Base-by-base conservation (phyloP, 2,888 invertebrate species). In the Cylloceria caligata region DNA sequence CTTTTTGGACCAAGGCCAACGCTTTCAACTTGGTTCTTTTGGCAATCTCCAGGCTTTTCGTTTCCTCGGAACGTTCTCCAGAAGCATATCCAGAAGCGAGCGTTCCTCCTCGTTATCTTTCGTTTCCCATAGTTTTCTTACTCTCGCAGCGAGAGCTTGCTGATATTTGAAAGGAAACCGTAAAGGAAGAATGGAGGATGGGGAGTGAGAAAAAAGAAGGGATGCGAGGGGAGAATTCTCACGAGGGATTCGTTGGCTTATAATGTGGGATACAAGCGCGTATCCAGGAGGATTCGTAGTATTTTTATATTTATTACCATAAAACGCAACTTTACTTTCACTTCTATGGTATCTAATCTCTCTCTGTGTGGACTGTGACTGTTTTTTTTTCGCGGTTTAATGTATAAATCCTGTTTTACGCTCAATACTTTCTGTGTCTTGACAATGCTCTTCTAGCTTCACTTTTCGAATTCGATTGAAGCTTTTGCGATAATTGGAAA, bases 71-170 rank as follows among this genome's bases (percentile, higher is more conserved):
- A 36, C 42, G 21, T 52, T n/a, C 27, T 62, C 21, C 30, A 30
- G 36, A 42, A 21, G 72, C 57, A 55, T 49, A 57, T 39, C 39
- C 57, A 1, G 39, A 68, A 68, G 60, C 67, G 45, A 83, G 62
- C 34, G 65, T 71, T 75, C 75, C 65, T 76, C 42, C 49, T 68
- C 68, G 60, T 76, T 69, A 80, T 72, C 80, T 67, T 60, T 68
- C 68, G 67, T 47, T 73, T 60, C 21, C 65, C 62, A 30, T 72
- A 47, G 45, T 72, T 72, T 68, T 72, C 72, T 55, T 75, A 27
- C 60, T 52, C 52, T 65, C 36, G 49, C 62, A 21, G 45, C 34
- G 11, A 16, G 71, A 13, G 39, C 57, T 52, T 30, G 60, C 24
- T 47, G 16, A 24, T 47, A 21, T 68, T 67, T 30, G 60, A 67